Base-by-base conservation (phyloP, 2,113 vertebrate genomes). In the Benitochromis conjunctus region DNA sequence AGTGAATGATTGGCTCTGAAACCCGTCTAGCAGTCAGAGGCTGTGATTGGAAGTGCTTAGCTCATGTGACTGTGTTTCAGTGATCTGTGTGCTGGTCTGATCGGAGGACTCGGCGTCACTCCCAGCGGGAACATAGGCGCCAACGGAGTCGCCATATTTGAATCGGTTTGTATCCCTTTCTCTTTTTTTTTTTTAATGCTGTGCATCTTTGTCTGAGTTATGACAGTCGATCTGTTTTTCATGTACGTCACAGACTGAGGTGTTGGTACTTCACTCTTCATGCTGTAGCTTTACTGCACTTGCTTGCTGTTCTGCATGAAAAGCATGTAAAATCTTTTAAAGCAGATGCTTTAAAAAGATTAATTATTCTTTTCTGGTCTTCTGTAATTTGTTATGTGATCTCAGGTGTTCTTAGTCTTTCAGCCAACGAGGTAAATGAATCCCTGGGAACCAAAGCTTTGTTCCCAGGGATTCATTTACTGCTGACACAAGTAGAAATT, bases 41-140 rank as follows among this genome's bases (percentile, higher is more conserved):
- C 64, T 10, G n/a, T 41, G 26, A 12, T 5, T 48, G 29, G 13
- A 21, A 55, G 48, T 0, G 26, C 34, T 83, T 43, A 88, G 24
- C 34, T 80, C 54, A 62, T 43, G 77, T 84, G 81, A 62, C 51
- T 92, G 82, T 92, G n/a, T 94, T 92, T 31, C 91, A 99, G 98
- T 57, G 98, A 99, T 86, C 95, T 99, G 91, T 99, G 98, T 90
- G 98, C 98, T 0, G 98, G 98, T 29, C 89, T 99, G 77, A 99
- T 99, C 1, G 98, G 98, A 9, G 98, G 98, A 34, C 97, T 99
- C 2, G 98, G 98, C 18, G 98, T 99, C 56, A 99, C 98, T 16
- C 98, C 98, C 69, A 99, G 98, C 26, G 98, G 98, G 19, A 99
- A 99, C 92, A 99, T 99, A 9, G 98, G 98, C 5, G 97, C 98